These are phyloP conservation scores for Rhabdomys dilectus DNA, from an alignment of 2,113 vertebrate genomes.

Conservation along the genomic window DNA sequence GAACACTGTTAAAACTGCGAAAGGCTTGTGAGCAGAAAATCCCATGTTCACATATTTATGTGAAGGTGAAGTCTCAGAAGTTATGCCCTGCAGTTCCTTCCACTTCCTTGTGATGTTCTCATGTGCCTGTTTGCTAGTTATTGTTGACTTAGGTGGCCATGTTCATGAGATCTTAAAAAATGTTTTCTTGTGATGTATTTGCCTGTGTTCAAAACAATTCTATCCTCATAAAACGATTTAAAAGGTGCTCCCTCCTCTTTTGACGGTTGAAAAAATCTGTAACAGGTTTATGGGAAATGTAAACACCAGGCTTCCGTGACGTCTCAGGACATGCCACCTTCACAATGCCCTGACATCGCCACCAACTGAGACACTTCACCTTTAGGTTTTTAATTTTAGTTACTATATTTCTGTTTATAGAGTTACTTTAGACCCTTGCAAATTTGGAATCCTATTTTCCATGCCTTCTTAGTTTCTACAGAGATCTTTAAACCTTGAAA, in stretches of 20 bases:
- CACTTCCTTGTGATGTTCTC: background rate
- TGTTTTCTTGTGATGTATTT: background rate
- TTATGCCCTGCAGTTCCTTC: background rate
- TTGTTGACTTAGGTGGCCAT: background rate
- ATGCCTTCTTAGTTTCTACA: background rate
- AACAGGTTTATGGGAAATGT: background rate
- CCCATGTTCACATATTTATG: background rate
- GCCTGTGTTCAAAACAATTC: background rate
- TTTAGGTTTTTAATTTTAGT: background rate
- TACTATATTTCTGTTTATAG: background rate
- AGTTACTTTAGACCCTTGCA: background rate
- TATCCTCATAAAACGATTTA: background rate
- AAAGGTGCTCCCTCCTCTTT: background rate
- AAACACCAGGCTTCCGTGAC: background rate
- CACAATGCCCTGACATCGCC: background rate
- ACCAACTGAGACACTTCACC: background rate
- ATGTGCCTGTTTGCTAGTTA: background rate
- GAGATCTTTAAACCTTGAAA: background rate
- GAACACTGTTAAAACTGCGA: background rate
- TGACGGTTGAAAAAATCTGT: background rate
- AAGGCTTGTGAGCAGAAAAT: background rate
- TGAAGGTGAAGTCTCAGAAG: background rate
- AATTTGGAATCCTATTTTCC: background rate
- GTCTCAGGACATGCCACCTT: background rate
- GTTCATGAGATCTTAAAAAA: background rate